Evolutionary conservation across 2,113 vertebrate genomes (phyloP).

Genomic region (Sceloporus undulatus): DNA sequence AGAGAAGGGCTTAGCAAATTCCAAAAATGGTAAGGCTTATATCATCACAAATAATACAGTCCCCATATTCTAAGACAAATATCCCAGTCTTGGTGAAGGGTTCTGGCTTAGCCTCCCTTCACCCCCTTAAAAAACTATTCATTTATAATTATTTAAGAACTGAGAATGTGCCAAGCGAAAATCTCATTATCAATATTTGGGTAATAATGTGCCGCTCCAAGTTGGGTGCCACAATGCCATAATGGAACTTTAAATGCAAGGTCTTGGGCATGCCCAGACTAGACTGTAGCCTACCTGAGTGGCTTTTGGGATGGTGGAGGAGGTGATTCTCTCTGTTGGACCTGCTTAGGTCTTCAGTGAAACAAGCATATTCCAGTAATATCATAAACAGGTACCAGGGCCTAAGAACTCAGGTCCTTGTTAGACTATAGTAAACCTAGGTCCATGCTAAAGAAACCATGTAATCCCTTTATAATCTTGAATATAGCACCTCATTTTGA

Average conservation of each 20-base stretch:
- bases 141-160: not conserved
- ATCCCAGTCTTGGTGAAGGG: not conserved
- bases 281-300: not conserved
- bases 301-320: not conserved
- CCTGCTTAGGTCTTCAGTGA: not conserved
- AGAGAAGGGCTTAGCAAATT: not conserved
- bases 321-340: not conserved
- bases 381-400: not conserved
- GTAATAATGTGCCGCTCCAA: not conserved
- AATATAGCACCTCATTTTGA: not conserved
- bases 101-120: not conserved
- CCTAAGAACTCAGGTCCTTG: not conserved
- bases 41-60: not conserved
- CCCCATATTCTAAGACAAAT: not conserved
- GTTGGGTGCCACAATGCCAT: not conserved
- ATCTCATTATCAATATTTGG: not conserved
- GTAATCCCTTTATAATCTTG: not conserved
- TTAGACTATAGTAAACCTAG: not conserved
- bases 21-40: not conserved
- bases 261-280: not conserved
- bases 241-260: too few relatives aligned
- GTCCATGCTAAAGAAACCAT: not conserved
- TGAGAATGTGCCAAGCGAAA: not conserved
- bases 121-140: not conserved
- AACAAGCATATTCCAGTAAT: not conserved